These are phyloP conservation scores for Otis tarda DNA, from an alignment of 2,113 vertebrate genomes.

Conservation along the genomic window DNA sequence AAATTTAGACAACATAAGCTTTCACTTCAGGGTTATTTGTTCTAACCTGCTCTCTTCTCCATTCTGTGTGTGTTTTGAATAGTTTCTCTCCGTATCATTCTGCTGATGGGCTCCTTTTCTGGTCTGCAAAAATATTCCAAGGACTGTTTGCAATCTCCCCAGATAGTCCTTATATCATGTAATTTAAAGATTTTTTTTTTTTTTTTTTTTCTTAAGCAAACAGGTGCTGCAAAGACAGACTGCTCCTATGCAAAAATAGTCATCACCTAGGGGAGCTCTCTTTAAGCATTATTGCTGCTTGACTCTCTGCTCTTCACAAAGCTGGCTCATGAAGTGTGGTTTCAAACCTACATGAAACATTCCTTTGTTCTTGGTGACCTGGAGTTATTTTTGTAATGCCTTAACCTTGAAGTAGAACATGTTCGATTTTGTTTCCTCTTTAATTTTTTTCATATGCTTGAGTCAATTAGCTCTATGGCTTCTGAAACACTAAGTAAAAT, in stretches of 20 bases:
- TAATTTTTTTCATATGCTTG: neutral
- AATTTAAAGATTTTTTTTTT: neutral
- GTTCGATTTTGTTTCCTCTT: neutral
- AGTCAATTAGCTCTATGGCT: neutral
- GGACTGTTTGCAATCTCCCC: neutral
- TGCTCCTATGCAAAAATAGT: neutral
- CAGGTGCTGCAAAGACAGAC: neutral
- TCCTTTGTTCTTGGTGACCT: neutral
- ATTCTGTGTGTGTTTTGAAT: neutral
- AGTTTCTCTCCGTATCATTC: neutral
- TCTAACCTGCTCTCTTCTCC: neutral
- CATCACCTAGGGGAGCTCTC: neutral
- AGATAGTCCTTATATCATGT: neutral
- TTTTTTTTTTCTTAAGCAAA: neutral
- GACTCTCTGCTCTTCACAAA: neutral
- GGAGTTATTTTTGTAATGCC: neutral
- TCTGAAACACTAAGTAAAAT: neutral
- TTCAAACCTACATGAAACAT: neutral
- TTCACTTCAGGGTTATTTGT: neutral
- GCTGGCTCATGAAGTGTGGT: neutral
- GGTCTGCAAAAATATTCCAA: neutral
- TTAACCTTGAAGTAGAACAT: neutral
- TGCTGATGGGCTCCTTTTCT: neutral
- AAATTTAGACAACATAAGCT: neutral
- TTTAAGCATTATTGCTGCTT: neutral